phyloP scores from a whole-genome alignment of 2,113 vertebrate genomes.

The Tylochromis polylepis region DNA sequence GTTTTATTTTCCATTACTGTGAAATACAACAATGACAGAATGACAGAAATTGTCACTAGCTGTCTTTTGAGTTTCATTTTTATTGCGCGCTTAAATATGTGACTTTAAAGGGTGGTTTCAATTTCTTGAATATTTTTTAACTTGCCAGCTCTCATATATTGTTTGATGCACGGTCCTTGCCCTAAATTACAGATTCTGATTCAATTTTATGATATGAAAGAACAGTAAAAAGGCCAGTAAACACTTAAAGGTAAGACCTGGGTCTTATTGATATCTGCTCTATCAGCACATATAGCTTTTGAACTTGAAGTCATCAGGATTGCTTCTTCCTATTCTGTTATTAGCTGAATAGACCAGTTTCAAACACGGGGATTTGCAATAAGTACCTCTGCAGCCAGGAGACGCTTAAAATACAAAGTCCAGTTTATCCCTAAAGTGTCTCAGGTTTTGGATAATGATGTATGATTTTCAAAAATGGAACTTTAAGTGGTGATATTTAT shows the following conservation, averaged over 20 bases:
- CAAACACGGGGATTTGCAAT: no score
- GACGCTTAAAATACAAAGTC: not conserved
- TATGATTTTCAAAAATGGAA: not conserved
- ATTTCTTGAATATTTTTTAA: not conserved
- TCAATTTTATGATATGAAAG: not conserved
- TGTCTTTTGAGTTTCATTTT: not conserved
- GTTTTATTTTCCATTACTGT: not conserved
- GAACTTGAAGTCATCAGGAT: not conserved
- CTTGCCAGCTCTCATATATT: not conserved
- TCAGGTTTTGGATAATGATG: not conserved
- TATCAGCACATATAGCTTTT: not conserved
- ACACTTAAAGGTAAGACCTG: not conserved
- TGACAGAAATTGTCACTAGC: not conserved
- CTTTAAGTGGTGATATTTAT: not conserved
- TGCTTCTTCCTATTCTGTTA: not conserved
- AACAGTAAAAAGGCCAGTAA: not conserved
- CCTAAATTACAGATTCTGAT: not conserved
- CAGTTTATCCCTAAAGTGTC: not conserved
- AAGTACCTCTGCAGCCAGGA: no score
- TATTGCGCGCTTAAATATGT: no score
- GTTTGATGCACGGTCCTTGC: not conserved
- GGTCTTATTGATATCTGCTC: not conserved
- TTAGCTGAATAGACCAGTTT: not conserved
- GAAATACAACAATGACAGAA: not conserved
- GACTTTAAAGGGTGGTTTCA: not conserved